Evolutionary conservation across 2,888 invertebrate genomes (phyloP).

Genomic region (Hirtodrosophila confusa): DNA sequence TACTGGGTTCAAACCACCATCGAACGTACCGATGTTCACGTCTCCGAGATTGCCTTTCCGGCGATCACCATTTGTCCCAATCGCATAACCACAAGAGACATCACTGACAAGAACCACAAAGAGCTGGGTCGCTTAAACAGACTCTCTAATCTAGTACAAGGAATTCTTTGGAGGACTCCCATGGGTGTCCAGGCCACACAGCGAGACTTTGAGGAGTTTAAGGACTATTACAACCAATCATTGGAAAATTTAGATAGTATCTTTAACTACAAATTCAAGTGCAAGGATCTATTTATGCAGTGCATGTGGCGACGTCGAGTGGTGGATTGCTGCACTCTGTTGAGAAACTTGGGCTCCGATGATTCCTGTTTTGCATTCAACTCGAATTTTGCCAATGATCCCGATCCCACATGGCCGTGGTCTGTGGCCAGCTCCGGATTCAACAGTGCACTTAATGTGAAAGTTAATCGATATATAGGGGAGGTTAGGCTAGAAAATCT

Average conservation of each 20-base stretch:
- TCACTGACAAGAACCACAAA: not conserved
- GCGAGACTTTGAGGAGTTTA: slow-evolving; percentile 17
- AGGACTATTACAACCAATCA: slow-evolving; percentile 8
- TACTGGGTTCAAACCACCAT: slow-evolving; percentile 79
- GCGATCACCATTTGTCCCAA: slow-evolving; percentile 74
- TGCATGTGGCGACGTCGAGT: slow-evolving; percentile 64
- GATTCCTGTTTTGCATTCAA: slow-evolving; percentile 65
- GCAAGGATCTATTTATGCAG: slow-evolving; percentile 56
- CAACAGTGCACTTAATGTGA: slow-evolving; percentile 55
- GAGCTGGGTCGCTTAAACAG: not conserved
- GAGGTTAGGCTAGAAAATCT: slow-evolving; percentile 27
- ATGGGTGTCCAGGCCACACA: not conserved
- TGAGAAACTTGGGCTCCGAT: slow-evolving; percentile 27
- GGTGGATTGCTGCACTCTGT: slow-evolving; percentile 66
- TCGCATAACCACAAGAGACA: slow-evolving; percentile 1
- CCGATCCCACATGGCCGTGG: slow-evolving; percentile 72
- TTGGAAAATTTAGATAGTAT: slow-evolving; percentile 22
- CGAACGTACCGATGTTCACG: slow-evolving; percentile 76
- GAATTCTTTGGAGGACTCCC: slow-evolving; percentile 32
- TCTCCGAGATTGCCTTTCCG: slow-evolving; percentile 77
- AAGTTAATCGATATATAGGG: slow-evolving; percentile 44
- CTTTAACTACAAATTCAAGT: slow-evolving; percentile 30
- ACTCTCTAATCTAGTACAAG: slow-evolving; percentile 42
- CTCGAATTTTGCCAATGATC: slow-evolving; percentile 24
- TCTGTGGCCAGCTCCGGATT: slow-evolving; percentile 59